Conservation (phyloP, 2,797 vertebrate genomes). For the Ibycter americanus region DNA sequence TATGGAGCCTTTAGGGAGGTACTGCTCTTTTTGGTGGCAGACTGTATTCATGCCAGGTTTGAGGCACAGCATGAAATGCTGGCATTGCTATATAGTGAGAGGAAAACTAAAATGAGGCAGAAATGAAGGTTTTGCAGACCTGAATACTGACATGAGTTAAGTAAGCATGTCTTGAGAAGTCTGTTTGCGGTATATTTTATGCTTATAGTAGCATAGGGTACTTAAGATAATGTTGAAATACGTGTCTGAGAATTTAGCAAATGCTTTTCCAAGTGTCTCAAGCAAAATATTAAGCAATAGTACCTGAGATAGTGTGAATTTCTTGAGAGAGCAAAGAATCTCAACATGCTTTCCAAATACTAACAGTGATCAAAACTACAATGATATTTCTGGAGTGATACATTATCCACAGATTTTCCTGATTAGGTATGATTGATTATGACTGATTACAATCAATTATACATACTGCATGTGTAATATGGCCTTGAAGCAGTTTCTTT, state of each 20-base stretch:
- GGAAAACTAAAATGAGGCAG: neutral
- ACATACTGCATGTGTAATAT: neutral
- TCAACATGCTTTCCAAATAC: neutral
- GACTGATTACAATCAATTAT: neutral
- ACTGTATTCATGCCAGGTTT: neutral
- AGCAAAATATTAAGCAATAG: neutral
- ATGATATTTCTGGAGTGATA: neutral
- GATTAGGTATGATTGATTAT: neutral
- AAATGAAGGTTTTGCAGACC: neutral
- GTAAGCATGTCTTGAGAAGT: neutral
- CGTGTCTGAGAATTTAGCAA: constrained; percentile 22
- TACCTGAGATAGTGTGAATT: neutral
- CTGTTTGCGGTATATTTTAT: neutral
- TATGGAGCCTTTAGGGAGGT: neutral
- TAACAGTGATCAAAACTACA: neutral
- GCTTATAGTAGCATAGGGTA: neutral
- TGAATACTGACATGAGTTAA: neutral
- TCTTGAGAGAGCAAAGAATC: neutral
- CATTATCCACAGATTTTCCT: neutral
- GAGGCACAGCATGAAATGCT: neutral
- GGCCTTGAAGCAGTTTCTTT: neutral
- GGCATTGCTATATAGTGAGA: neutral
- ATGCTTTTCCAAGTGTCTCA: neutral
- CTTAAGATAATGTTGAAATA: constrained; percentile 4
- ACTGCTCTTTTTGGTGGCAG: neutral